Base-by-base conservation (phyloP, 2,797 vertebrate species). In the Dallia pectoralis region DNA sequence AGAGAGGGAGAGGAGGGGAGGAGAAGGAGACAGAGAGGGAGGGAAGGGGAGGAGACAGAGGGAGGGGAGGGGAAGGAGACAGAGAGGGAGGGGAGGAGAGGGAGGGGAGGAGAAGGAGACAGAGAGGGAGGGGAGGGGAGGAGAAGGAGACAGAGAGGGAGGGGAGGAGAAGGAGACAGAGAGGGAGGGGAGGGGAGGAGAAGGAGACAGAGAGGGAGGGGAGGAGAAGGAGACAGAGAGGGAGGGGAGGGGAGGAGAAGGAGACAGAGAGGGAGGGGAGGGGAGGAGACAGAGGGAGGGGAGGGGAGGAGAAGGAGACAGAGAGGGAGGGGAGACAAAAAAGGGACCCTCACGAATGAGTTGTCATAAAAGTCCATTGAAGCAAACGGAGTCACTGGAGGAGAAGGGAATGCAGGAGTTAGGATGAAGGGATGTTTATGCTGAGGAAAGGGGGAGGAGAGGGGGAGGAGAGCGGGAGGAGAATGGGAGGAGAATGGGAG, bases 321-420 rank as follows among this genome's bases (percentile, higher is more conserved):
- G 71, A 33, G 32, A 62, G 16, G n/a, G 44, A 15, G 40, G 73
- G 73, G 19, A 82, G 80, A 83, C 85, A 82, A 88, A 87, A 90
- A 90, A 86, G 85, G 85, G 83, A 86, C 86, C 86, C 87, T 89
- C 87, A 86, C 69, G 82, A 92, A 91, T 89, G 91, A 91, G 89
- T 92, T 92, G 92, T 93, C 91, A 91, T 89, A 90, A 90, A 91
- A 91, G 92, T 92, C 92, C 90, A 93, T 90, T 92, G 92, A 93
- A 93, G 91, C 89, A 89, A 89, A 86, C 81, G 73, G 83, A 89
- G 88, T 89, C 81, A 73, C 85, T 86, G 85, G 84, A 90, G 87
- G 88, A 91, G 89, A 88, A 88, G 61, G 69, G 67, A 71, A 49
- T 76, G 74, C 79, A 79, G 73, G 70, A 78, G 75, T 86, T 84